A percentile compares a stretch with the other conserved stretches of the same genome.
These are phyloP conservation scores for Spheniscus mendiculus DNA, from an alignment of 2,113 vertebrate species.

Conservation along the genomic window DNA sequence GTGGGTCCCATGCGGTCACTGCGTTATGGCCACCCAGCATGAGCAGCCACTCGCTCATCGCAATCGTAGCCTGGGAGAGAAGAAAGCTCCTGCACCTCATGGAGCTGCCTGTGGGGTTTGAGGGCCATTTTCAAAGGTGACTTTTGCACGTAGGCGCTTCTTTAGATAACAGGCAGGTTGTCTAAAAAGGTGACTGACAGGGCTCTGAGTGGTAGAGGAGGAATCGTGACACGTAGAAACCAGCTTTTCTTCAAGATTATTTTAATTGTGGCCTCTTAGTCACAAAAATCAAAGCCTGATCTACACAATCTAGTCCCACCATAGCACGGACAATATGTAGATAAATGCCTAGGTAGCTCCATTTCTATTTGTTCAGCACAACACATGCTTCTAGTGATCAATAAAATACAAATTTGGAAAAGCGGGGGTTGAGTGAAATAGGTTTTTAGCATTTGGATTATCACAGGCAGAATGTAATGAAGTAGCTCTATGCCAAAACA, in stretches of 20 bases:
- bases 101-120: neutral
- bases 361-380: neutral
- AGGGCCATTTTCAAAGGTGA: neutral
- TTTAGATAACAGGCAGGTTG: neutral
- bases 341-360: neutral
- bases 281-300: neutral
- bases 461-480: neutral
- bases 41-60: fast-evolving
- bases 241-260: neutral
- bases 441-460: neutral
- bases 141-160: neutral
- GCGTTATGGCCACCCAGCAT: neutral
- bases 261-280: neutral
- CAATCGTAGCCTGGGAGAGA: neutral
- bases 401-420: neutral
- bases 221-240: neutral
- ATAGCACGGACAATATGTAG: neutral
- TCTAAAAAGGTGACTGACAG: neutral
- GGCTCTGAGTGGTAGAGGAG: neutral
- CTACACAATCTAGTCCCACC: neutral
- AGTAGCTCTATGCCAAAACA: neutral
- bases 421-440: neutral
- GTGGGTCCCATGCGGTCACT: too few relatives aligned
- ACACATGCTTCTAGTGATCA: neutral
- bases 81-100: neutral